Evolutionary conservation across 2,797 vertebrate species (phyloP).

Genomic region (Mycteria americana): DNA sequence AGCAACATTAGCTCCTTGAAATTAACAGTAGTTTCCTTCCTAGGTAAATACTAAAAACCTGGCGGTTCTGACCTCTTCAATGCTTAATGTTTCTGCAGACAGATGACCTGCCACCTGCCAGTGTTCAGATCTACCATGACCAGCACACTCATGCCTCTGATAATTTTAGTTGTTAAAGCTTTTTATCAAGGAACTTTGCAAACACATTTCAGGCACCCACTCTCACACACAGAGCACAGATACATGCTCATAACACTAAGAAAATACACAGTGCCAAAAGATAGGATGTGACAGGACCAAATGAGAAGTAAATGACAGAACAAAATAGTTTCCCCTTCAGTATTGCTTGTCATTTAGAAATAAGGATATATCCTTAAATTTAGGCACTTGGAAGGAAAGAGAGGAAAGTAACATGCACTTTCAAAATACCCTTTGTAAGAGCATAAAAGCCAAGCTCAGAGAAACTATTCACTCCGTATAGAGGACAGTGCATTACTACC

Average conservation of each 20-base stretch:
- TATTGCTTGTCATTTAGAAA: not conserved
- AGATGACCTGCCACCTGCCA: not conserved
- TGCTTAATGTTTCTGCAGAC: not conserved
- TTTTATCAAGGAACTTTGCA: constrained; percentile 42
- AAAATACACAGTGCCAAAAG: constrained; percentile 37
- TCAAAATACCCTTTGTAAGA: not conserved
- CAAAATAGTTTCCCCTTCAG: constrained; percentile 2
- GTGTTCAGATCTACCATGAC: not conserved
- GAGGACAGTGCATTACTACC: not conserved
- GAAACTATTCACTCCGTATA: not conserved
- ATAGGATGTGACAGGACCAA: constrained; percentile 17
- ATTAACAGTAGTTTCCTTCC: not conserved
- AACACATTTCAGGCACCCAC: constrained; percentile 37
- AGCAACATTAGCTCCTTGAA: constrained; percentile 20
- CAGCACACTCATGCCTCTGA: not conserved
- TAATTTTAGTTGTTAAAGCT: constrained; percentile 16
- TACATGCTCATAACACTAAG: constrained; percentile 2
- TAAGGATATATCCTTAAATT: not conserved
- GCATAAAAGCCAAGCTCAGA: not conserved
- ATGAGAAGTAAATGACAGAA: constrained; percentile 31
- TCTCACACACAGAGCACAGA: not conserved
- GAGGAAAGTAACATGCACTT: not conserved
- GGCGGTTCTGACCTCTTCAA: not conserved
- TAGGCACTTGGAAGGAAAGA: not conserved
- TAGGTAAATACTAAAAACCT: constrained; percentile 7